Conservation (phyloP, 1,140 invertebrate genomes). For the Drosophila ananassae region DNA sequence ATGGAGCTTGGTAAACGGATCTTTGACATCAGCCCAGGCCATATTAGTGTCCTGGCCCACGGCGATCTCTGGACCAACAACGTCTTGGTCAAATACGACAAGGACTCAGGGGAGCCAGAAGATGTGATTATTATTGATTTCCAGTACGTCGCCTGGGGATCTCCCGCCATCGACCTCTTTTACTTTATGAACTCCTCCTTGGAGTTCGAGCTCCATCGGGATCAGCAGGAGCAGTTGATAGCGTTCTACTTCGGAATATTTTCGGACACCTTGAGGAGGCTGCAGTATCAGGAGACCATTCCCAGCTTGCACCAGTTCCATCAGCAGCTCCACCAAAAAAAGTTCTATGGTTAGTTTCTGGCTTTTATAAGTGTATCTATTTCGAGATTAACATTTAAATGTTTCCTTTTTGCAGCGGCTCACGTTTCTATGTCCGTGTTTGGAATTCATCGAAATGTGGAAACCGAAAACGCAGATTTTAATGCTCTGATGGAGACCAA, state of each 20-base stretch:
- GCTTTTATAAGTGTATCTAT: not conserved
- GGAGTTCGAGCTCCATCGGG: conserved; percentile 61
- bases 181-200: conserved; percentile 80
- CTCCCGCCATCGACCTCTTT: conserved; percentile 77
- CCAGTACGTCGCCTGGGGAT: conserved; percentile 77
- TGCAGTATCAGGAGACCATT: conserved; percentile 56
- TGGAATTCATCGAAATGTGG: conserved; percentile 69
- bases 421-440: conserved; percentile 60
- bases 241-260: conserved; percentile 65
- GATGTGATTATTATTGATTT: conserved; percentile 84
- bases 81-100: conserved; percentile 87
- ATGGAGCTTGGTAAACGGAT: conserved; percentile 73
- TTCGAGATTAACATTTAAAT: not conserved
- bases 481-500: conserved; percentile 70
- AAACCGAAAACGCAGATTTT: conserved; percentile 76
- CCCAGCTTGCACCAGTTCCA: conserved; percentile 75
- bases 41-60: conserved; percentile 87
- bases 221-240: conserved; percentile 70
- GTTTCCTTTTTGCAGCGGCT: conserved; percentile 46
- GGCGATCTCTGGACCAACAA: conserved; percentile 89
- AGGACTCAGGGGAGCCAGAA: conserved; percentile 80
- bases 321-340: conserved; percentile 62
- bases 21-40: conserved; percentile 79
- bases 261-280: conserved; percentile 52
- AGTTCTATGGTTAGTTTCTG: conserved; percentile 67